phyloP scores from a whole-genome alignment of 1,140 invertebrate genomes.

The Zaprionus kolodkinae region DNA sequence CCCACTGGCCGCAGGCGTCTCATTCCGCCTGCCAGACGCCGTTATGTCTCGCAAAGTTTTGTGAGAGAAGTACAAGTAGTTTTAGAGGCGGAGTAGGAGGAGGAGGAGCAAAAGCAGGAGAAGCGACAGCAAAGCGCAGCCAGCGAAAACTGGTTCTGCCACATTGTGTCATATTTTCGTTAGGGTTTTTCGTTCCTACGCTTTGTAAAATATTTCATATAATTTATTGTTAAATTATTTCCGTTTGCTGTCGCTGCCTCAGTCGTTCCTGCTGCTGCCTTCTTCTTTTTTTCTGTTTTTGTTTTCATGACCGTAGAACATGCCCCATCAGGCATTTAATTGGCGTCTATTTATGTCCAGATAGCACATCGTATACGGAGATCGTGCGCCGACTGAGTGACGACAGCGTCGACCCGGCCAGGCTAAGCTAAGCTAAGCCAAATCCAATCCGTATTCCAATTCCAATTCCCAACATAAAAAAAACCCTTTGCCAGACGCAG shows the following conservation, averaged over 20 bases:
- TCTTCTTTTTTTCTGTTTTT: conserved; percentile 6
- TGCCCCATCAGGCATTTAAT: conserved; percentile 74
- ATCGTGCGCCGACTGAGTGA: conserved; percentile 72
- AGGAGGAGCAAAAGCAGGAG: not conserved
- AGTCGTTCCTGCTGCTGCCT: conserved; percentile 23
- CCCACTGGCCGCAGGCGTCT: conserved; percentile 20
- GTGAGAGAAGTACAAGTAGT: conserved; percentile 10
- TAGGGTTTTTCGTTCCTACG: conserved; percentile 19
- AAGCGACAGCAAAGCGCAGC: conserved; percentile 1
- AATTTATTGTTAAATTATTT: conserved; percentile 80
- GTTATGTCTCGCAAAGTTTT: conserved; percentile 71
- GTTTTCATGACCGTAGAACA: conserved; percentile 33
- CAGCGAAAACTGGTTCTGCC: conserved; percentile 46
- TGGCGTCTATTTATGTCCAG: conserved; percentile 81
- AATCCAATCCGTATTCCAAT: not conserved
- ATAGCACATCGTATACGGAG: conserved; percentile 67
- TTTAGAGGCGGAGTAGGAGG: not conserved
- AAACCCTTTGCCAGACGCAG: not conserved
- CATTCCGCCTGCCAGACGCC: conserved; percentile 62
- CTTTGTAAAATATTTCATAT: conserved; percentile 56
- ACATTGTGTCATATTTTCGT: conserved; percentile 55
- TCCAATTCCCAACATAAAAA: not conserved
- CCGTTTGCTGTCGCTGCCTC: conserved; percentile 49
- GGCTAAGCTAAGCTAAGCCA: not conserved
- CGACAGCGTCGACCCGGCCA: conserved; percentile 43